Percentiles rank a stretch among this genome's conserved stretches.
phyloP scores from a whole-genome alignment of 2,888 invertebrate genomes.

The Loripinus fragilis region DNA sequence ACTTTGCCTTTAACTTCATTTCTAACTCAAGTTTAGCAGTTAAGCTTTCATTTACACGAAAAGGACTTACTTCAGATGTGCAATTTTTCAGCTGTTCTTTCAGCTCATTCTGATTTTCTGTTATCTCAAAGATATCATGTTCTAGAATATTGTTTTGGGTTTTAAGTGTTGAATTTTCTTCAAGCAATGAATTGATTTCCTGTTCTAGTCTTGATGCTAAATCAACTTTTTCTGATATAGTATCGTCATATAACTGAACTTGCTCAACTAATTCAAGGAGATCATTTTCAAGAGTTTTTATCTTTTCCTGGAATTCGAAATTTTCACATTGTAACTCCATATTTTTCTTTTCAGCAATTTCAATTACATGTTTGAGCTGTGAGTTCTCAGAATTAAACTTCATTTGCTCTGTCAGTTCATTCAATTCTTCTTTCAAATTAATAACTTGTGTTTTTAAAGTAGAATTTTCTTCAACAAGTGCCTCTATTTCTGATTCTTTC shows the following conservation, averaged over 20 bases:
- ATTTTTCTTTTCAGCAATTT: slow-evolving; percentile 38
- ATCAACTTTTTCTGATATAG: slow-evolving; percentile 35
- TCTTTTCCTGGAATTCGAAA: slow-evolving; percentile 29
- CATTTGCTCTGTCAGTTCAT: slow-evolving; percentile 26
- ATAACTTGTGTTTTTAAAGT: slow-evolving; percentile 50
- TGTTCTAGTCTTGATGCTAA: slow-evolving; percentile 33
- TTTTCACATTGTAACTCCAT: slow-evolving; percentile 41
- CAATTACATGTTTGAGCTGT: slow-evolving; percentile 5
- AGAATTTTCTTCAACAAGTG: slow-evolving; percentile 52
- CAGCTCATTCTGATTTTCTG: slow-evolving; percentile 37
- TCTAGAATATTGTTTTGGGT: slow-evolving; percentile 42
- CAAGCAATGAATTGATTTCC: slow-evolving; percentile 34
- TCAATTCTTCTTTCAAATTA: slow-evolving; percentile 43
- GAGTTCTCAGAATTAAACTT: slow-evolving; percentile 9
- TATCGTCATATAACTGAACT: slow-evolving; percentile 36
- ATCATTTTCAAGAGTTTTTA: slow-evolving; percentile 43
- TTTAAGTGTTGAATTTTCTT: slow-evolving; percentile 37
- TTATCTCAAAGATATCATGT: slow-evolving; percentile 40
- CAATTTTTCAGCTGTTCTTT: slow-evolving; percentile 49
- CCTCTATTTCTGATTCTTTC: slow-evolving; percentile 51
- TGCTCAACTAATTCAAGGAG: slow-evolving; percentile 47
- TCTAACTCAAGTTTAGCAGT: slow-evolving; percentile 52
- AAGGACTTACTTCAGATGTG: slow-evolving; percentile 21
- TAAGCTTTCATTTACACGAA: slow-evolving; percentile 34
- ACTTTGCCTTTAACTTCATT: slow-evolving; percentile 46